phyloP scores from a whole-genome alignment of 2,113 vertebrate species.

The Bos indicus region DNA sequence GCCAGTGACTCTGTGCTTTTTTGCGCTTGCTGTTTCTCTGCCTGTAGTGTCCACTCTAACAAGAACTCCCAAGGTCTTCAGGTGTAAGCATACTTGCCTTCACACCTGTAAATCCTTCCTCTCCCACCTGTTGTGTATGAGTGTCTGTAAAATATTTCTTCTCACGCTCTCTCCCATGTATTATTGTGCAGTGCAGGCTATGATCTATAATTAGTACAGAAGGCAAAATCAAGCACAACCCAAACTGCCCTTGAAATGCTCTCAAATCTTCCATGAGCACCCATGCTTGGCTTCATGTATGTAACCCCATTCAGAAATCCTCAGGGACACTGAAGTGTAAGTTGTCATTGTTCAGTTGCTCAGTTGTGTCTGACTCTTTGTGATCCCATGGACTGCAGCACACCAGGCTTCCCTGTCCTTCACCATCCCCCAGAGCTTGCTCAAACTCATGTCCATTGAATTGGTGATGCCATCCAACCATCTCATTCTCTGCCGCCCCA shows the following conservation, averaged over 20 bases:
- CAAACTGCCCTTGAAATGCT: neutral
- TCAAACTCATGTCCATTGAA: neutral
- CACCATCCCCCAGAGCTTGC: neutral
- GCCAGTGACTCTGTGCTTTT: neutral
- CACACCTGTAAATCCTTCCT: neutral
- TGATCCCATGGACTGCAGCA: neutral
- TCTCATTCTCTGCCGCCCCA: neutral
- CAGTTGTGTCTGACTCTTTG: neutral
- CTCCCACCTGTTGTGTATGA: neutral
- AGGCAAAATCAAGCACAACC: neutral
- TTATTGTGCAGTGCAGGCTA: neutral
- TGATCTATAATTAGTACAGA: neutral
- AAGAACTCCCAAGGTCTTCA: neutral
- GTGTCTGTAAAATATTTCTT: neutral
- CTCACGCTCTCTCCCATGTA: neutral
- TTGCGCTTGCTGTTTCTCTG: neutral
- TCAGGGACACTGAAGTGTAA: neutral
- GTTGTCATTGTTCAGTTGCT: neutral
- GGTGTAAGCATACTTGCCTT: neutral
- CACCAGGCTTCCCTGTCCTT: neutral
- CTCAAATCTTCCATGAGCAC: neutral
- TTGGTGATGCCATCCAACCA: neutral
- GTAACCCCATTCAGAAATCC: neutral
- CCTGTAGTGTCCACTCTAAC: neutral
- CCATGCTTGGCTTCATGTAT: neutral